Percentiles rank a stretch among this genome's conserved stretches.
Conservation (phyloP, 2,113 vertebrate genomes). For the human (Homo sapiens) region GRCh38 chr11:20278001-20278500, state of each 20-base stretch:
- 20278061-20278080: neutral
- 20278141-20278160: neutral
- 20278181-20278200: neutral
- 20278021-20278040: neutral
- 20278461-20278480: neutral
- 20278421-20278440: neutral
- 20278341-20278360: neutral
- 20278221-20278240: neutral
- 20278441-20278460: neutral
- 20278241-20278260: neutral
- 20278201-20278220: neutral
- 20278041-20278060: neutral
- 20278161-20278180: neutral
- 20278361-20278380: neutral
- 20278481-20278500: neutral
- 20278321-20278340: neutral
- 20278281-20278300: neutral
- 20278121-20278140: neutral
- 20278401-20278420: neutral
- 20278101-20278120: neutral
- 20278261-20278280: neutral
- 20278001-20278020: neutral
- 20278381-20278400: neutral
- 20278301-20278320: neutral
- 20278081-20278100: neutral